These are phyloP conservation scores for Galeopsomyia nigrocyanea DNA, from an alignment of 2,888 invertebrate species.

Conservation along the genomic window DNA sequence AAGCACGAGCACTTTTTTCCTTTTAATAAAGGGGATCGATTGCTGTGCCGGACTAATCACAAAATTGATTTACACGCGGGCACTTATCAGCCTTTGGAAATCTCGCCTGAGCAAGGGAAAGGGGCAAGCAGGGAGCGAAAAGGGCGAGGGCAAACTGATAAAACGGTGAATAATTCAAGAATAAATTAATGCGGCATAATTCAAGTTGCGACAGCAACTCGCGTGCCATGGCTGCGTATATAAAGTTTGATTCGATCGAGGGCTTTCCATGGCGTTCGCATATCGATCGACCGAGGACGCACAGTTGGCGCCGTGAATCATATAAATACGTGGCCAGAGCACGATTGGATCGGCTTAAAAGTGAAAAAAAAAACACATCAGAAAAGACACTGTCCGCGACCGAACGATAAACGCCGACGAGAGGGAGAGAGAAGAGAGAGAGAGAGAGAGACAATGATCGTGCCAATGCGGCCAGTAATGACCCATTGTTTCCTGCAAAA, in stretches of 20 bases:
- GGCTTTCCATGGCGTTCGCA: slow-evolving; percentile 20
- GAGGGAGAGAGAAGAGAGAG: slow-evolving; percentile 44
- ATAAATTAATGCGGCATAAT: slow-evolving; percentile 47
- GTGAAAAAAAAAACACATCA: too few relatives aligned
- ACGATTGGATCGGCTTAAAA: slow-evolving; percentile 37
- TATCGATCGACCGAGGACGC: slow-evolving; percentile 41
- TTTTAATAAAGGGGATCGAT: slow-evolving; percentile 44
- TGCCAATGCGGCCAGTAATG: slow-evolving; percentile 60
- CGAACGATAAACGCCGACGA: slow-evolving; percentile 1
- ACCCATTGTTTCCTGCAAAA: slow-evolving; percentile 68
- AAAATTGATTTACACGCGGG: slow-evolving; percentile 47
- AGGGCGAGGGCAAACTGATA: slow-evolving; percentile 26
- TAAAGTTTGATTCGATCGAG: slow-evolving; percentile 47
- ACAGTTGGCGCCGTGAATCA: slow-evolving; percentile 51
- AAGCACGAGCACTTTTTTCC: background rate
- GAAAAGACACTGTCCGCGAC: too few relatives aligned
- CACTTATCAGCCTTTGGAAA: slow-evolving; percentile 44
- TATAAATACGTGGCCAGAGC: slow-evolving; percentile 46
- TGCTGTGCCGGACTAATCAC: slow-evolving; percentile 37
- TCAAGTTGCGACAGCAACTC: slow-evolving; percentile 44
- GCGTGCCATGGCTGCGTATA: slow-evolving; percentile 46
- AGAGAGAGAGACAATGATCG: slow-evolving; percentile 43
- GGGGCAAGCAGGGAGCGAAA: slow-evolving; percentile 19
- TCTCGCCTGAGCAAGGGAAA: slow-evolving; percentile 29
- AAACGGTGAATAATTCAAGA: slow-evolving; percentile 47